Conservation (phyloP, 1,140 invertebrate species). For the Ips nitidus region DNA sequence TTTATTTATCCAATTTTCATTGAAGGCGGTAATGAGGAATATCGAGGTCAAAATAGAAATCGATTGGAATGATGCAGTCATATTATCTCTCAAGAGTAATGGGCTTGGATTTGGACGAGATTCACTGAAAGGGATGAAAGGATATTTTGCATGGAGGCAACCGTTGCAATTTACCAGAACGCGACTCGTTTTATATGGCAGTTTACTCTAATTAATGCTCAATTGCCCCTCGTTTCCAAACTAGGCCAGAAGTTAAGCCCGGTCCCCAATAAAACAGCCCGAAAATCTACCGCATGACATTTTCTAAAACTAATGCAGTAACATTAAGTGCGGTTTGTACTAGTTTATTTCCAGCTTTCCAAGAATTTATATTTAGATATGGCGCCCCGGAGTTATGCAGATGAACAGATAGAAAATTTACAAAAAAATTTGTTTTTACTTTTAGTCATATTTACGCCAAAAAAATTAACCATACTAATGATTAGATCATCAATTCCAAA, state of each 20-base stretch:
- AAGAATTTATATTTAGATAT: neutral
- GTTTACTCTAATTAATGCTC: too few species aligned
- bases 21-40: neutral
- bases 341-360: neutral
- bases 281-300: neutral
- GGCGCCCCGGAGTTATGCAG: too few species aligned
- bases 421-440: too few species aligned
- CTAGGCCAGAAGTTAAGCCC: neutral
- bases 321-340: neutral
- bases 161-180: too few species aligned
- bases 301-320: neutral
- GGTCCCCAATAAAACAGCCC: neutral
- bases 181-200: too few species aligned
- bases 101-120: neutral
- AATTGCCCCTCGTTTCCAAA: neutral
- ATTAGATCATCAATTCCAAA: too few species aligned
- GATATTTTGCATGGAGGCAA: too few species aligned
- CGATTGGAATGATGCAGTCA: neutral
- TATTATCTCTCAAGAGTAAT: neutral
- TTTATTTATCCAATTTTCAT: conserved; percentile 1
- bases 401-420: too few species aligned
- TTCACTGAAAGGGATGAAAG: too few species aligned
- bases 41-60: conserved; percentile 9
- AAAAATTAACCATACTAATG: too few species aligned
- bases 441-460: too few species aligned